Percentiles rank a stretch among this genome's conserved stretches.
Conservation (phyloP, 2,113 vertebrate genomes). For the Capra hircus region DNA sequence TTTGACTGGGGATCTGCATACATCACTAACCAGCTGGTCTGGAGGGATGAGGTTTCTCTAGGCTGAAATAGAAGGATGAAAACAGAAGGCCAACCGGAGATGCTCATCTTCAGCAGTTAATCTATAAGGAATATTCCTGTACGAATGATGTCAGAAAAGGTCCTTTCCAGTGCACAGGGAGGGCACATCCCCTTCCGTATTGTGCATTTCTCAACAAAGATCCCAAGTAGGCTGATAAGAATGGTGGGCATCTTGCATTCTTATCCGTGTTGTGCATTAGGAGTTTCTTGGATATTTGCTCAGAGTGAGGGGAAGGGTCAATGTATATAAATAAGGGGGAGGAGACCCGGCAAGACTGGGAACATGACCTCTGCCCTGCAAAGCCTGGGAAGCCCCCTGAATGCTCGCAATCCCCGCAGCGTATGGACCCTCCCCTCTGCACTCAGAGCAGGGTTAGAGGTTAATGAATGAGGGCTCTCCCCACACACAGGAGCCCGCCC, state of each 20-base stretch:
- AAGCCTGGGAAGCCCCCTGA: slow-evolving; percentile 47
- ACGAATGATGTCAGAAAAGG: background rate
- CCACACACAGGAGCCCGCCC: background rate
- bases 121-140: background rate
- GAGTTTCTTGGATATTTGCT: background rate
- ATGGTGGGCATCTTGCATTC: background rate
- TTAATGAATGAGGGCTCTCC: slow-evolving; percentile 52
- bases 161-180: background rate
- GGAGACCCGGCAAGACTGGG: slow-evolving; percentile 38
- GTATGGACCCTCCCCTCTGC: background rate
- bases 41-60: background rate
- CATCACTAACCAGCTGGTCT: background rate
- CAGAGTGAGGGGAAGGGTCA: background rate
- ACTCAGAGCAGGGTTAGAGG: slow-evolving; percentile 37
- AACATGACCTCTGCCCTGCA: slow-evolving; percentile 55
- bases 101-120: background rate
- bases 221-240: background rate
- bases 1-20: background rate
- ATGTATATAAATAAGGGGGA: background rate
- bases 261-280: background rate
- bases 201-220: background rate
- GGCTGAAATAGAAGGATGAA: background rate
- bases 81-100: background rate
- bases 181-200: background rate
- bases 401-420: background rate